Base-by-base conservation (phyloP, 2,797 vertebrate genomes). In the Helicolenus hilgendorfi region DNA sequence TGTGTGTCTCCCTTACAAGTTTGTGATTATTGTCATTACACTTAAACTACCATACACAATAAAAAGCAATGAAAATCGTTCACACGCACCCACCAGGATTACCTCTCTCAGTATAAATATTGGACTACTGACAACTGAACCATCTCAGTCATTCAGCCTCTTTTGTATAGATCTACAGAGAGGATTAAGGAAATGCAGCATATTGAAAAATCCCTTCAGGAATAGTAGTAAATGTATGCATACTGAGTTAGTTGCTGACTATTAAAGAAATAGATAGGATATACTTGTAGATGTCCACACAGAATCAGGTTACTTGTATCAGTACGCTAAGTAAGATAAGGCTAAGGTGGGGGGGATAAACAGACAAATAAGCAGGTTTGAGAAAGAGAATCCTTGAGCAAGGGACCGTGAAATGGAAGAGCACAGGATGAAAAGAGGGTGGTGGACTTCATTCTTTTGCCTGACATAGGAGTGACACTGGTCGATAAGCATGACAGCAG, bases 381-480 rank as follows among this genome's bases (percentile, higher is more conserved):
- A 60, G 22, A 56, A 65, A 70, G 64, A 85, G 65, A 79, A 82
- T 87, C 55, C 24, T 76, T 69, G 78, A 79, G 65, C 79, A 88
- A 65, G 83, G 81, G 33, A 81, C 68, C 81, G 60, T 90, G 72
- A 93, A 92, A 92, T 82, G 72, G 78, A 81, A 58, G 55, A 69
- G 63, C 49, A 59, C 24, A 49, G 72, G 77, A 80, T 78, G 72
- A 90, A 65, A 81, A 45, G 18, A 56, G 53, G 77, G 41, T 41
- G 38, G 72, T 67, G 62, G 69, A 74, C 72, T 70, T 79, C 38
- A 79, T 83, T 81, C 72, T 45, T 85, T 72, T 83, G 60, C 59
- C 71, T 89, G 77, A 20, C 15, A 74, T 26, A 31, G 45, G 27
- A 84, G n/a, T 84, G 79, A 83, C 65, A 7, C 41, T 73, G 59